phyloP scores from a whole-genome alignment of 2,797 vertebrate genomes.

The Halcyon smyrnensis region DNA sequence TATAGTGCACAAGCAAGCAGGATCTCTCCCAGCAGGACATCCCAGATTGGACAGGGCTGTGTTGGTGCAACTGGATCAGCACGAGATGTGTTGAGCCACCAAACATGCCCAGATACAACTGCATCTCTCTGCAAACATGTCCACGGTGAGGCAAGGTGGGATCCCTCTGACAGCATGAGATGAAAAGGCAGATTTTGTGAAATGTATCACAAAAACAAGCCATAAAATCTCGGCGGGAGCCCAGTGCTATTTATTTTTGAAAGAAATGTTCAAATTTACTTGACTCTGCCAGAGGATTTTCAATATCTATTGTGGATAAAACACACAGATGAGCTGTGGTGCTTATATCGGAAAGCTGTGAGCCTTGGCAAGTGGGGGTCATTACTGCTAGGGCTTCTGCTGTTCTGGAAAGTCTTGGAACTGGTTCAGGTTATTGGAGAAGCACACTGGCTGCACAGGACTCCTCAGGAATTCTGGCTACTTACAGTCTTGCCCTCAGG shows the following conservation, averaged over 20 bases:
- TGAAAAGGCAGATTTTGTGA: background rate
- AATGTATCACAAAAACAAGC: background rate
- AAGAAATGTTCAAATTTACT: background rate
- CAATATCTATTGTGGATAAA: background rate
- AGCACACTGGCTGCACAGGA: background rate
- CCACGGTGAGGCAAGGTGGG: rapidly evolving
- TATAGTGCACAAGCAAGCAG: rapidly evolving
- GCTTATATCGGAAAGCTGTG: constrained; percentile 2
- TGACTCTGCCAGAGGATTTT: background rate
- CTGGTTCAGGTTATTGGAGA: background rate
- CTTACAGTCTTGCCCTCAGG: constrained; percentile 30
- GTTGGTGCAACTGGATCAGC: background rate
- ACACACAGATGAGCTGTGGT: background rate
- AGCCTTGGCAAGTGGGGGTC: constrained; percentile 28
- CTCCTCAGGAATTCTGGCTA: constrained; percentile 40
- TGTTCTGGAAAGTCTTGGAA: background rate
- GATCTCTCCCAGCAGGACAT: background rate
- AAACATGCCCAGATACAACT: background rate
- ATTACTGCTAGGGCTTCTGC: constrained; percentile 1
- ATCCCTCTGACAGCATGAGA: background rate
- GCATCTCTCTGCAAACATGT: background rate
- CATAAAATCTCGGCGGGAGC: background rate
- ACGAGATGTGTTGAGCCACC: background rate
- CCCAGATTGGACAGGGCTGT: rapidly evolving
- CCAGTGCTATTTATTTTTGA: background rate